These are phyloP conservation scores for Achlya flavicornis DNA, from an alignment of 2,888 invertebrate species.

Conservation along the genomic window DNA sequence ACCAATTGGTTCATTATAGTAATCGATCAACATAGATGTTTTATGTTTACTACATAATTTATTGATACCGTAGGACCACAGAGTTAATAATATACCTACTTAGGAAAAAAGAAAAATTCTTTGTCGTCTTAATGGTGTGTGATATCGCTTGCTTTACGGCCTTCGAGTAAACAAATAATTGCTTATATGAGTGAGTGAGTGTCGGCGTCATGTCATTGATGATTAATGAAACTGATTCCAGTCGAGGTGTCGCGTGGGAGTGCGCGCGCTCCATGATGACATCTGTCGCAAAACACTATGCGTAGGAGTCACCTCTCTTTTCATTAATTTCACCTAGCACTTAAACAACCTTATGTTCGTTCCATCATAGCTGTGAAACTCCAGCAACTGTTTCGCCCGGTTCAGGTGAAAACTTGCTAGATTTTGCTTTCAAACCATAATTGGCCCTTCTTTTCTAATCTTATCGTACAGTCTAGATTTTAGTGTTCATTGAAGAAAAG, in stretches of 20 bases:
- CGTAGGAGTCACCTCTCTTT: not conserved
- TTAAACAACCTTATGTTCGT: too few species aligned
- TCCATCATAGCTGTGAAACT: not conserved
- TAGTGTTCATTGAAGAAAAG: not conserved
- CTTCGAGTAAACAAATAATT: not conserved
- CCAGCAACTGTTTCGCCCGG: not conserved
- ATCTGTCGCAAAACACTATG: not conserved
- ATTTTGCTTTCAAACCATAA: not conserved
- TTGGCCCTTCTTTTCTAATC: not conserved
- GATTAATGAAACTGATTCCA: not conserved
- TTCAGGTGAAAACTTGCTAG: not conserved
- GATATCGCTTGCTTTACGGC: not conserved
- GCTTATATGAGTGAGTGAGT: not conserved
- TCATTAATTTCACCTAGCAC: not conserved
- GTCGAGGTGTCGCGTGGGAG: constrained; percentile 5
- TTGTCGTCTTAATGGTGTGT: not conserved
- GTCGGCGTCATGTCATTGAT: not conserved
- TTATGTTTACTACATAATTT: not conserved
- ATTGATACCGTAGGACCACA: too few species aligned
- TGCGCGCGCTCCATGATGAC: not conserved
- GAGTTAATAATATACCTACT: too few species aligned
- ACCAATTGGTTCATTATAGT: not conserved
- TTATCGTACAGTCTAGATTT: not conserved
- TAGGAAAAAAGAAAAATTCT: not conserved
- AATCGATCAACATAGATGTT: not conserved